Base-by-base conservation (phyloP, 2,888 invertebrate species). In the Antheraea yamamai region DNA sequence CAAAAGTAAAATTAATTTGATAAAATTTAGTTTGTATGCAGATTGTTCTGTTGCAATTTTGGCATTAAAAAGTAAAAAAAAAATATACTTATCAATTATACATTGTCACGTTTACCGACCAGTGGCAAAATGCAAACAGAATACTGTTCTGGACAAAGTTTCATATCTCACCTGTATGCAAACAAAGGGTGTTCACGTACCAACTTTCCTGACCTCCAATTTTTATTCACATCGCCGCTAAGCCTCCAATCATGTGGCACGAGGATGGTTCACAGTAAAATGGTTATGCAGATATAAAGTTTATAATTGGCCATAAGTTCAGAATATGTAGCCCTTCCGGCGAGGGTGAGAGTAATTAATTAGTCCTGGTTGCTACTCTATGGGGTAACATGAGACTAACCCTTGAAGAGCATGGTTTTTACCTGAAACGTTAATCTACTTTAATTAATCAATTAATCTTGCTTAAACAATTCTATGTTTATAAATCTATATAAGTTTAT, bases 291-390 rank as follows among this genome's bases (percentile, higher is more conserved):
- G 82, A 81, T 82, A 84, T 87, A 90, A 94, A 94, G 90, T 93
- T 93, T 93, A 92, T 94, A 94, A 93, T 93, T 94, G 93, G 92
- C 88, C 89, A 88, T 90, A 89, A 87, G 91, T 89, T 89, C 86
- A 88, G 84, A 83, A 91, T 90, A 89, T 85, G 87, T 87, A 87
- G 87, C 84, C 89, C 87, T 88, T 87, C 83, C 85, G 82, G 77
- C 78, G 85, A 85, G 85, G 76, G 58, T n/a, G 83, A 81, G 80
- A 76, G 88, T 93, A 92, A 93, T 93, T 93, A 92, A 92, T 91
- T 86, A 85, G 85, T 85, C 88, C 85, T 61, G 58, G 47, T 72
- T 58, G 47, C n/a, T 51, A 58, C 39, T 26, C 26, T 75, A 72
- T 75, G 71, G 20, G 64, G 26, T 73, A 51, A 12, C 66, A 20